Percentiles rank a stretch among this genome's conserved stretches.
These are phyloP conservation scores for Drosophila lacertosa DNA, from an alignment of 1,140 invertebrate species.

Conservation along the genomic window DNA sequence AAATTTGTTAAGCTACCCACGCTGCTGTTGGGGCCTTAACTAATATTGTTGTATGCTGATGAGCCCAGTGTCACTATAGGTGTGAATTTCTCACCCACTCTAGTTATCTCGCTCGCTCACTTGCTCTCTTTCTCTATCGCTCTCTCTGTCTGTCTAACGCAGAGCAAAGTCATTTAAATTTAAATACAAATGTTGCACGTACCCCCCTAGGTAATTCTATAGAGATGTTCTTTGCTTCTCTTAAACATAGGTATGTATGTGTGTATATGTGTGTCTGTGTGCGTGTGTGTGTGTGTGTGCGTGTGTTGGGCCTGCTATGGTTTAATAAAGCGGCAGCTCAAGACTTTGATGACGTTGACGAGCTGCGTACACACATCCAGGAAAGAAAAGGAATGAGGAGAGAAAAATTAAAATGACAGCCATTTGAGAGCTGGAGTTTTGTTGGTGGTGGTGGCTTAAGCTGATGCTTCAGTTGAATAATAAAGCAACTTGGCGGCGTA, in stretches of 20 bases:
- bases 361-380: slow-evolving; percentile 24
- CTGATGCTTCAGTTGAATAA: slow-evolving; percentile 42
- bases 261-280: slow-evolving; percentile 8
- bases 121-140: slow-evolving; percentile 19
- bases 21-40: slow-evolving; percentile 26
- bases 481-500: slow-evolving; percentile 76
- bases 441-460: background rate
- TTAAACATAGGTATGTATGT: background rate
- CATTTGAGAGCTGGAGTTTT: slow-evolving; percentile 40
- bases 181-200: slow-evolving; percentile 82
- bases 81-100: slow-evolving; percentile 9
- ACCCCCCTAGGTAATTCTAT: slow-evolving; percentile 53
- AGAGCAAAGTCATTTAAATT: slow-evolving; percentile 72
- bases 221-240: slow-evolving; percentile 28
- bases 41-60: slow-evolving; percentile 55
- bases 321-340: slow-evolving; percentile 76
- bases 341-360: slow-evolving; percentile 53
- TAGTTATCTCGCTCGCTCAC: background rate
- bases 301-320: slow-evolving; percentile 64
- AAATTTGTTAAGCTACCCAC: slow-evolving; percentile 57
- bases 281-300: slow-evolving; percentile 7
- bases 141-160: slow-evolving; percentile 3
- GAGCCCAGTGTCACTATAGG: slow-evolving; percentile 6
- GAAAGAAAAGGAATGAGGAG: slow-evolving; percentile 15
- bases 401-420: slow-evolving; percentile 52